Base-by-base conservation (phyloP, 2,113 vertebrate genomes). In the Pseudois nayaur region DNA sequence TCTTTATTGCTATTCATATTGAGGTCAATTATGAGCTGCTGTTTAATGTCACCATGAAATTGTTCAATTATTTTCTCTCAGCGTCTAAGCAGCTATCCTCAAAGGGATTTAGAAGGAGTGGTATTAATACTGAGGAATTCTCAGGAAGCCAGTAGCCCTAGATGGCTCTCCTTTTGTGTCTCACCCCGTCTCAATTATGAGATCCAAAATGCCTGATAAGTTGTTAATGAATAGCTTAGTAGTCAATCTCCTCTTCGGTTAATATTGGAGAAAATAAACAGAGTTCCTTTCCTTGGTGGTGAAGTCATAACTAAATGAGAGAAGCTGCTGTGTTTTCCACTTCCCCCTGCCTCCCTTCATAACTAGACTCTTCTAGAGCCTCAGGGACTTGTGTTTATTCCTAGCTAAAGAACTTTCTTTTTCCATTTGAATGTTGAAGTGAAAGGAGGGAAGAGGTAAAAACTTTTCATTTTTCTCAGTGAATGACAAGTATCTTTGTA, bases 21-120 rank as follows among this genome's bases (percentile, higher is more conserved):
- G 97, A 97, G 98, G 98, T 97, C 96, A 98, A 97, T 98, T 98
- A 98, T 98, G 96, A 98, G 98, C 98, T 98, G 96, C 98, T 98
- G 57, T 98, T 98, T 98, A 98, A 97, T 98, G 95, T 98, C 97
- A 98, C 97, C 91, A 97, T 98, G 97, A 98, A 97, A 98, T 98
- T 95, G 96, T 98, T 94, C 97, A 97, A 98, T 98, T 98, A 98
- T 97, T 98, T 98, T 95, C 91, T 98, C 97, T 98, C 96, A 98
- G 93, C 85, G 54, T 98, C 94, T 96, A 97, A 98, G 90, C 96
- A 98, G 96, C 98, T 98, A 98, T 98, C 59, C 96, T 98, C 98
- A 97, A 97, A 98, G 98, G 97, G 93, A 84, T 97, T 97, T 97
- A 96, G 89, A 90, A 97, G 52, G 74, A 95, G 92, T 96, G 94